Percentiles rank a stretch among this genome's conserved stretches.
Conservation (phyloP, 2,888 invertebrate genomes). For the Drosophila austrosaltans region DNA sequence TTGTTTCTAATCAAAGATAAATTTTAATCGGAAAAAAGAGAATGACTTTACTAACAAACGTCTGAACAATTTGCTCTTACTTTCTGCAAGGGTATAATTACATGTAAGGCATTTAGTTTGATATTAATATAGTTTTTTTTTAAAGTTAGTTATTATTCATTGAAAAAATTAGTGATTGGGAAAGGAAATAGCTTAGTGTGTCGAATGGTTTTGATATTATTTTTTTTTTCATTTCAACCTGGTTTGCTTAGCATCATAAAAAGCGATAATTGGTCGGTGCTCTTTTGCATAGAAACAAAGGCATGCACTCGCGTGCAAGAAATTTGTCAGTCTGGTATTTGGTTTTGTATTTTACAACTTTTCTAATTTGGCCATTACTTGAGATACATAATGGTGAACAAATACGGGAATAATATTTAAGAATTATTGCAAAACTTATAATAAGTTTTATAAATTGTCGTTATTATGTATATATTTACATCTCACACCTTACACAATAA, state of each 20-base stretch:
- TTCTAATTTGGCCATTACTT: not conserved
- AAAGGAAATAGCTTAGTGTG: constrained; percentile 10
- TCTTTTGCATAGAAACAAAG: not conserved
- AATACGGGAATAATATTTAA: not conserved
- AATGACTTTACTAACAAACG: no score
- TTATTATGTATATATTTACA: constrained; percentile 1
- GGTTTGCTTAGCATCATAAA: constrained; percentile 4
- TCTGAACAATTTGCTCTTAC: no score
- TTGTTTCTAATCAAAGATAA: no score
- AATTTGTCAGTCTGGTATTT: constrained; percentile 2
- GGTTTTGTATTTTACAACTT: not conserved
- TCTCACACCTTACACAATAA: not conserved
- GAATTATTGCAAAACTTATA: not conserved
- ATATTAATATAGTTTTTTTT: not conserved
- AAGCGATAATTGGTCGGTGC: not conserved
- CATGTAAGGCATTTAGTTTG: not conserved
- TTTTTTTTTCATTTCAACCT: not conserved
- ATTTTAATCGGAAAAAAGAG: no score
- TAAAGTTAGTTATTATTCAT: not conserved
- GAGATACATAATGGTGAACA: not conserved
- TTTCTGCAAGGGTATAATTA: no score
- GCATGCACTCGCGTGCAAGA: constrained; percentile 7
- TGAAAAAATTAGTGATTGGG: not conserved
- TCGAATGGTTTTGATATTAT: constrained; percentile 2
- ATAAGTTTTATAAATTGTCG: not conserved